Evolutionary conservation across 2,888 invertebrate genomes (phyloP), one percentile per base, ranked within the genome.

Genomic region (Omphaloscelis lunosa): DNA sequence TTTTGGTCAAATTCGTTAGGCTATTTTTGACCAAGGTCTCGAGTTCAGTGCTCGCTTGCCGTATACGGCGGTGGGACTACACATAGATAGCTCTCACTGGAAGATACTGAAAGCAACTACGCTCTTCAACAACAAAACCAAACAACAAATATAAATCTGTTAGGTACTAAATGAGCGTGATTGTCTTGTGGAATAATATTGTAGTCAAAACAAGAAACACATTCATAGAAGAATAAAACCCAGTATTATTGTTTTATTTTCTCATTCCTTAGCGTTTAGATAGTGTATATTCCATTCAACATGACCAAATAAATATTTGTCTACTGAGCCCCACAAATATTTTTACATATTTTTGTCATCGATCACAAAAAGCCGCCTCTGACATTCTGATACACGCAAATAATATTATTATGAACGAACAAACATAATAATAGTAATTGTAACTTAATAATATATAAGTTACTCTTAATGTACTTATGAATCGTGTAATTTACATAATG

Each of bases 21-120:
- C 93, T 95, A 95, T 95, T 95, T 94, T 89, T 80, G 91, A 92
- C 89, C 94, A 95, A 95, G 95, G 95, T 92, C 92, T 86, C 61
- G 90, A 84, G 95, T 93, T 95, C 95, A 94, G 86, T 92, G 95
- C 82, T 90, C 93, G 89, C 86, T 91, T 91, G 86, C 93, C 93
- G 90, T 92, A 89, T 92, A 91, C 88, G 92, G 93, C 79, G 83
- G 84, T 88, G 80, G 71, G 80, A 76, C 85, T 79, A 88, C 82
- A 78, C 72, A 85, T 77, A 70, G 70, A 77, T 81, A 88, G 45
- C 12, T 69, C 11, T 73, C 70, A 71, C 88, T 88, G 59, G 80
- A 78, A 69, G 77, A 48, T 59, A 59, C 78, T 39, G n/a, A 20
- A 11, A 56, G 9, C 9, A 48, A 72, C 67, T 69, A 66, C 72